phyloP scores from a whole-genome alignment of 2,797 vertebrate species.

The Cryptoprocta ferox region DNA sequence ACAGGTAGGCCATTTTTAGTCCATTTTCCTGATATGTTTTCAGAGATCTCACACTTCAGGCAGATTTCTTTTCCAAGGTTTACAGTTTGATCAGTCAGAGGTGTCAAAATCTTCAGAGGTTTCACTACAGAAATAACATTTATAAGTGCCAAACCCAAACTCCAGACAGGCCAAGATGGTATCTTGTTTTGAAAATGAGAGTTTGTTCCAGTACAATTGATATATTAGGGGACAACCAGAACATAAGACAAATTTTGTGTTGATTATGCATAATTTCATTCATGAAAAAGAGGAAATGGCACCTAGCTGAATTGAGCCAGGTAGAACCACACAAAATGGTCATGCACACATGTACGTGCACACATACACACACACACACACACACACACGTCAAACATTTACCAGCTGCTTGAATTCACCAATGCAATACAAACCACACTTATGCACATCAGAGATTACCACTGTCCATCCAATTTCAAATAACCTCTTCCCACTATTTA shows the following conservation, averaged over 20 bases:
- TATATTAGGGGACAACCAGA: background rate
- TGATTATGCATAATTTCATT: background rate
- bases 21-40: constrained; percentile 95
- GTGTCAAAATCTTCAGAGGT: constrained; percentile 94
- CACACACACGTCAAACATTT: background rate
- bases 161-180: background rate
- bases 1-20: constrained; percentile 96
- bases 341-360: too few relatives aligned
- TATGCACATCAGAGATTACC: background rate
- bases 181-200: background rate
- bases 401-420: background rate
- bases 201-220: background rate
- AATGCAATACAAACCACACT: background rate
- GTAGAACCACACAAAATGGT: background rate
- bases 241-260: background rate
- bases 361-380: background rate
- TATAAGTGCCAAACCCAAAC: background rate
- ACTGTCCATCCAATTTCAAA: background rate
- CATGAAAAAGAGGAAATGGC: background rate
- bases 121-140: constrained; percentile 89
- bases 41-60: constrained; percentile 96
- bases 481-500: background rate
- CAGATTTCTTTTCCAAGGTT: constrained; percentile 94
- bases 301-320: background rate
- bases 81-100: constrained; percentile 92